These are phyloP conservation scores for Polylopha cassiicola DNA, from an alignment of 2,888 invertebrate species.

Conservation along the genomic window DNA sequence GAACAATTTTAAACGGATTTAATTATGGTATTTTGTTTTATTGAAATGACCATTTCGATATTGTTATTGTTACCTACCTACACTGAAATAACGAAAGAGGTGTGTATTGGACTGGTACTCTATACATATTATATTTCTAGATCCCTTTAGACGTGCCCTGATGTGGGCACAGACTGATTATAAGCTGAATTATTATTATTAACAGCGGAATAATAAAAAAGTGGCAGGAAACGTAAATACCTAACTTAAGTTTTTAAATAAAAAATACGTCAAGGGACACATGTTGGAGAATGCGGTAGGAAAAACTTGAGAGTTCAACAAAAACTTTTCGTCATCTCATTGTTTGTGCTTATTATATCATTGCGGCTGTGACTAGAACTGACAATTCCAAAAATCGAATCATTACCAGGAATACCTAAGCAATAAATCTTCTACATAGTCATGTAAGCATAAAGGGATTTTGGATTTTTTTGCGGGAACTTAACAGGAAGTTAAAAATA, in stretches of 20 bases:
- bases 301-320: constrained; percentile 34
- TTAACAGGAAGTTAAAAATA: too few relatives aligned
- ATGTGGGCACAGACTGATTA: constrained; percentile 40
- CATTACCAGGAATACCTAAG: constrained; percentile 1
- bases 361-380: constrained; percentile 27
- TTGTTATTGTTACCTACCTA: too few relatives aligned
- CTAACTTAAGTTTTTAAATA: constrained; percentile 49
- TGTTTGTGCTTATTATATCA: constrained; percentile 25
- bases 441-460: too few relatives aligned
- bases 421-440: too few relatives aligned
- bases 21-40: too few relatives aligned
- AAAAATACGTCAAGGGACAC: constrained; percentile 53
- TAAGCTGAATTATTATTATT: constrained; percentile 39
- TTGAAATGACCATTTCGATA: too few relatives aligned
- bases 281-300: constrained; percentile 35
- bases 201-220: constrained; percentile 54
- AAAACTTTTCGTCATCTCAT: constrained; percentile 38
- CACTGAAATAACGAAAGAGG: too few relatives aligned
- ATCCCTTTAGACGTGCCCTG: constrained; percentile 43
- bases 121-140: constrained; percentile 46
- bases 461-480: too few relatives aligned
- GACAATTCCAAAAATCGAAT: constrained; percentile 1
- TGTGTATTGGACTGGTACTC: too few relatives aligned
- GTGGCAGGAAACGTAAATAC: constrained; percentile 46
- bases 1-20: too few relatives aligned